Percentiles rank a stretch among this genome's conserved stretches.
Conservation (phyloP, 2,797 vertebrate species). For the Neosilurus mollespiculum region DNA sequence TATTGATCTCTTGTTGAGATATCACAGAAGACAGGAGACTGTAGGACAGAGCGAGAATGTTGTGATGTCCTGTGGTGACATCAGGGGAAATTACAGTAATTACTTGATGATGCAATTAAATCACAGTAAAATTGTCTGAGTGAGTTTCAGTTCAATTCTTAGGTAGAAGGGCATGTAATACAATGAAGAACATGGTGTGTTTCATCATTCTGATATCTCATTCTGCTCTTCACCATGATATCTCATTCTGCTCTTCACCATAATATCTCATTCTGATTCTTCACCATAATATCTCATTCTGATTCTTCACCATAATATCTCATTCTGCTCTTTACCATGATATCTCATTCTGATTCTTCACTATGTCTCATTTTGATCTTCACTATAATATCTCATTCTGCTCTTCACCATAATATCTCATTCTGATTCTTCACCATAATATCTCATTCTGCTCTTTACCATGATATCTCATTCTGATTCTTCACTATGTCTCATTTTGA, state of each 20-base stretch:
- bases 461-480: neutral
- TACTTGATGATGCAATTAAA: neutral
- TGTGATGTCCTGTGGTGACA: constrained; percentile 5
- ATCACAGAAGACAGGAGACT: neutral
- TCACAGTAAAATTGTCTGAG: neutral
- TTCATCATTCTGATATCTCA: neutral
- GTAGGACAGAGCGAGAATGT: neutral
- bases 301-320: neutral
- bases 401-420: neutral
- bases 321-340: neutral
- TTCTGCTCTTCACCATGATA: neutral
- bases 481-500: neutral
- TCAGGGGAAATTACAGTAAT: neutral
- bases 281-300: neutral
- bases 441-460: neutral
- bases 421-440: neutral
- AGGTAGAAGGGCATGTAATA: neutral
- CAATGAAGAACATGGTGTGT: neutral
- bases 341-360: neutral
- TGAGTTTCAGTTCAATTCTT: too few relatives aligned
- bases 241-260: too few relatives aligned
- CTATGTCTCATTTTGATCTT: neutral
- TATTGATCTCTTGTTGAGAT: neutral
- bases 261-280: neutral
- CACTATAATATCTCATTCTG: too few relatives aligned